phyloP scores from a whole-genome alignment of 2,888 invertebrate species.

The Lymantria dispar region DNA sequence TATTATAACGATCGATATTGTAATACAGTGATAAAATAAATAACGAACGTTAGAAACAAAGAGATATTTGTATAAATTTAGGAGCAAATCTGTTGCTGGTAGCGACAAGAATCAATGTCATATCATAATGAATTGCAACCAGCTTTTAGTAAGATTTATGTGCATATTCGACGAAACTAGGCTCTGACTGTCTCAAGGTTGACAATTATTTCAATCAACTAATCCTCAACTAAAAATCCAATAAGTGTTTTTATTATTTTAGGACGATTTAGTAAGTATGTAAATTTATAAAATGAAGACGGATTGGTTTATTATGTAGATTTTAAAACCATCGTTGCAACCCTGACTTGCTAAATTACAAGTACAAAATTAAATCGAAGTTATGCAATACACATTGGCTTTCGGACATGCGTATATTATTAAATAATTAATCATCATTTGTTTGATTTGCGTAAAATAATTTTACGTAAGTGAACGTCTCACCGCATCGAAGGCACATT shows the following conservation, averaged over 20 bases:
- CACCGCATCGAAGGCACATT: no score
- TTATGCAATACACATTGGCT: no score
- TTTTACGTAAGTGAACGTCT: no score
- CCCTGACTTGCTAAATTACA: no score
- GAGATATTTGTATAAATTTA: slow-evolving; percentile 25
- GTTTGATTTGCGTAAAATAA: no score
- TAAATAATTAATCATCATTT: no score
- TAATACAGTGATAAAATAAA: slow-evolving; percentile 23
- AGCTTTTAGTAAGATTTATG: slow-evolving; percentile 63
- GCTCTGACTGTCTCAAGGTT: slow-evolving; percentile 55
- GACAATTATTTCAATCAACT: slow-evolving; percentile 32
- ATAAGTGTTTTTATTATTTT: neutral
- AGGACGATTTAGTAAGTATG: neutral
- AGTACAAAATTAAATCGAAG: no score
- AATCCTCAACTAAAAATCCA: slow-evolving; percentile 8
- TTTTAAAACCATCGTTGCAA: no score
- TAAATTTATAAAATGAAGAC: no score
- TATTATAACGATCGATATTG: slow-evolving; percentile 21
- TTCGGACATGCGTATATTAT: no score
- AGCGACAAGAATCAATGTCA: slow-evolving; percentile 37
- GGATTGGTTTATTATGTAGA: no score
- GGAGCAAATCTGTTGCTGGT: slow-evolving; percentile 32
- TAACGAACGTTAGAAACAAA: slow-evolving; percentile 27
- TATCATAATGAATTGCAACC: slow-evolving; percentile 42
- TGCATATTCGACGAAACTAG: slow-evolving; percentile 46